These are phyloP conservation scores for Sebastes minor DNA, from an alignment of 2,797 vertebrate species.

Conservation along the genomic window DNA sequence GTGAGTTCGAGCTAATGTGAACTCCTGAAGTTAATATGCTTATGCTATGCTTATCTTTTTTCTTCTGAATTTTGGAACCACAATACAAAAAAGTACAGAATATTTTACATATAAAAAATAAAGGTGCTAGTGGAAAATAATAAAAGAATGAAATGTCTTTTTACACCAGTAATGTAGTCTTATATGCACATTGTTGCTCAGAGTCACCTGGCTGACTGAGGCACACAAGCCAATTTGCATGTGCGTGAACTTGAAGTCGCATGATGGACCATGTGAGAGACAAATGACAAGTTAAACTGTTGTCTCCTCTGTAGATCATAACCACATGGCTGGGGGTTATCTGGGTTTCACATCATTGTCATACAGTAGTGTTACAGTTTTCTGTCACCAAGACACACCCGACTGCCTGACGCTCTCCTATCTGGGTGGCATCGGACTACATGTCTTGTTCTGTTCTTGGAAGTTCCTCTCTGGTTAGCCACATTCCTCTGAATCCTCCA, in stretches of 20 bases:
- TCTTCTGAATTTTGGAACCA: not conserved
- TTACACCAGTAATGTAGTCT: not conserved
- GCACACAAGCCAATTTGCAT: not conserved
- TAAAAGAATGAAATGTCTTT: not conserved
- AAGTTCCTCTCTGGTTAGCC: conserved; percentile 42
- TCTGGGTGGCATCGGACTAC: conserved; percentile 56
- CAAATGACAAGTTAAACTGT: conserved; percentile 6
- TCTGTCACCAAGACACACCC: conserved; percentile 13
- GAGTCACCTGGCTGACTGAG: conserved; percentile 12
- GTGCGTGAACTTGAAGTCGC: conserved; percentile 17
- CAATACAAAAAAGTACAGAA: not conserved
- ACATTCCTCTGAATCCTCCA: not conserved
- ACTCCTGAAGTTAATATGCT: not conserved
- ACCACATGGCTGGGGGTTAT: conserved; percentile 36
- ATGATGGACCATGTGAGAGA: conserved; percentile 36
- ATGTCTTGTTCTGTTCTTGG: not conserved
- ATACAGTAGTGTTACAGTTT: not conserved
- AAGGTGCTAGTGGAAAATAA: not conserved
- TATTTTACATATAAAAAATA: not conserved
- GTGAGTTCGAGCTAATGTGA: not conserved
- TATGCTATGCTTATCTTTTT: not conserved
- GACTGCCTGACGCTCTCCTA: conserved; percentile 45
- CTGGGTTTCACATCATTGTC: conserved; percentile 24
- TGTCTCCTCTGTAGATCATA: not conserved
- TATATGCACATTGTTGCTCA: not conserved